A percentile compares a stretch with the other conserved stretches of the same genome.
phyloP scores from a whole-genome alignment of 2,888 invertebrate genomes.

The Yponomeuta cagnagella region DNA sequence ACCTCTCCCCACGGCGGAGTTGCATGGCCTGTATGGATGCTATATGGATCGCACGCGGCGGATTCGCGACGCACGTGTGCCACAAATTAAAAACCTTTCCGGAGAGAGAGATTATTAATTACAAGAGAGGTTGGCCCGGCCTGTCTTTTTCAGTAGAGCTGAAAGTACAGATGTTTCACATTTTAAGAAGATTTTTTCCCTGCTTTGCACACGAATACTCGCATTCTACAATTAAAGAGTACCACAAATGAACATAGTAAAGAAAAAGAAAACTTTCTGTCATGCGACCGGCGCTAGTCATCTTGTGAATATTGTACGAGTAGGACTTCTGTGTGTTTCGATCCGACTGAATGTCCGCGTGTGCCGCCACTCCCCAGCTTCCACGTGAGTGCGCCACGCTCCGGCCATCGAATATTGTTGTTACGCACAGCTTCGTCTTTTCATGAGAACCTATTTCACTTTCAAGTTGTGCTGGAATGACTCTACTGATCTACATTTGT shows the following conservation, averaged over 20 bases:
- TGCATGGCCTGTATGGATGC: no score
- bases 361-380: conserved; percentile 25
- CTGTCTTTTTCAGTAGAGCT: background rate
- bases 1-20: conserved; percentile 2
- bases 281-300: no score
- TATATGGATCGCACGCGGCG: conserved; percentile 42
- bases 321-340: conserved; percentile 21
- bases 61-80: conserved; percentile 62
- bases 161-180: background rate
- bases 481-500: background rate
- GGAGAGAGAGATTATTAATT: conserved; percentile 52
- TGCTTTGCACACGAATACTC: background rate
- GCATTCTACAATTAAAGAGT: no score
- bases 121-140: conserved; percentile 29
- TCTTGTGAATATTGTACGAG: no score
- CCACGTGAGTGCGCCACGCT: conserved; percentile 9
- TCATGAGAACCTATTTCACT: background rate
- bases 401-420: conserved; percentile 12
- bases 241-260: no score
- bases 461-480: background rate
- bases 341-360: conserved; percentile 16
- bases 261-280: no score
- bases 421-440: background rate
- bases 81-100: conserved; percentile 67
- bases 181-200: background rate